Evolutionary conservation across 1,140 invertebrate genomes (phyloP).

Genomic region (Ephestia elutella): DNA sequence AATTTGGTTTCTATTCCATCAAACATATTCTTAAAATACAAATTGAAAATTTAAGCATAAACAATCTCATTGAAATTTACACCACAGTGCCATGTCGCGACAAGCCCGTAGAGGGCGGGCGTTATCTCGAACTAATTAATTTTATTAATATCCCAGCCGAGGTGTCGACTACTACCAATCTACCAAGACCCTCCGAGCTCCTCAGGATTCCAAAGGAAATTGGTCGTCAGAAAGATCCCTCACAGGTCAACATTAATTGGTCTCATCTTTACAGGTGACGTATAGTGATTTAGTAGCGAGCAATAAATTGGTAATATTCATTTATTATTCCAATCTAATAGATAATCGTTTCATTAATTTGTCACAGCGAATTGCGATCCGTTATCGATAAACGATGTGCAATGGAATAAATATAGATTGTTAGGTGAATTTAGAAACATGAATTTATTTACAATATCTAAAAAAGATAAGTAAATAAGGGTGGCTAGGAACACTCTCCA

Average conservation of each 20-base stretch:
- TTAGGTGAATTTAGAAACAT: too few relatives aligned
- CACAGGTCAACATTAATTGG: constrained; percentile 19
- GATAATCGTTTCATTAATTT: constrained; percentile 32
- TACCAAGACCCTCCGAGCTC: constrained; percentile 8
- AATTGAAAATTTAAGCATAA: background rate
- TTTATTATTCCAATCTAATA: constrained; percentile 26
- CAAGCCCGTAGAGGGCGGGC: constrained; percentile 9
- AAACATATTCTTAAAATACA: background rate
- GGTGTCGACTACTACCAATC: constrained; percentile 16
- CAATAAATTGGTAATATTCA: constrained; percentile 28
- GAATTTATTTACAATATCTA: too few relatives aligned
- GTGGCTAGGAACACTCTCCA: too few relatives aligned
- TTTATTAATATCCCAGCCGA: constrained; percentile 31
- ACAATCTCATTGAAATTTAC: background rate
- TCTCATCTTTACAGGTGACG: constrained; percentile 26
- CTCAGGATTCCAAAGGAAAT: constrained; percentile 2
- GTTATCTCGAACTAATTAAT: constrained; percentile 37
- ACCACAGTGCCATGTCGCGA: background rate
- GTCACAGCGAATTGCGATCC: constrained; percentile 9
- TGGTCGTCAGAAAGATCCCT: background rate
- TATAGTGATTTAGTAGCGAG: constrained; percentile 27
- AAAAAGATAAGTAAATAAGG: too few relatives aligned
- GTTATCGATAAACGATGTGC: constrained; percentile 4
- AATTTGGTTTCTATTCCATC: too few relatives aligned
- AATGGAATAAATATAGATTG: background rate